Conservation (phyloP, 2,888 invertebrate species). For the Polymixis flavicincta region DNA sequence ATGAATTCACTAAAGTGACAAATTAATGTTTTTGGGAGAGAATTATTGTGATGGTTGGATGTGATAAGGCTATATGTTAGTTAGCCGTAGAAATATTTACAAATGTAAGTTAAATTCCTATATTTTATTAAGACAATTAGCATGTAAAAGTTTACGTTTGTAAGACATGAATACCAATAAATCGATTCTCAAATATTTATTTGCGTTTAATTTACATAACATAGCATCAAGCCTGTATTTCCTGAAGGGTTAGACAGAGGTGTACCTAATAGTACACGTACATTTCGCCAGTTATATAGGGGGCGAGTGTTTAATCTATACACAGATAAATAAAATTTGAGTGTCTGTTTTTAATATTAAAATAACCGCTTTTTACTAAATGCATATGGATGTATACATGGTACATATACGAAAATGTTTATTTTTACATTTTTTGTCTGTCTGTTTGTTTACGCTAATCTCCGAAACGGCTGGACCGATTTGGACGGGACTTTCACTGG, state of each 20-base stretch:
- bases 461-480: too few relatives aligned
- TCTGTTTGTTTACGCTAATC: too few relatives aligned
- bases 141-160: slow-evolving; percentile 79
- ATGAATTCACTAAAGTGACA: slow-evolving; percentile 59
- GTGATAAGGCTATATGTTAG: slow-evolving; percentile 82
- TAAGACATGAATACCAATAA: slow-evolving; percentile 84
- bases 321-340: too few relatives aligned
- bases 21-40: slow-evolving; percentile 68
- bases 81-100: slow-evolving; percentile 75
- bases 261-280: background rate
- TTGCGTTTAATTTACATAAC: background rate
- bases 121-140: slow-evolving; percentile 85
- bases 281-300: background rate
- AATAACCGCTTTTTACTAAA: too few relatives aligned
- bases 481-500: too few relatives aligned
- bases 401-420: too few relatives aligned
- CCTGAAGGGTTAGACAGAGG: too few relatives aligned
- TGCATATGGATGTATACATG: too few relatives aligned
- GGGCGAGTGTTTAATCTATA: too few relatives aligned
- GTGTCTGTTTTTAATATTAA: too few relatives aligned
- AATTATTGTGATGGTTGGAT: slow-evolving; percentile 84
- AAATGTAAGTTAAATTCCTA: slow-evolving; percentile 85
- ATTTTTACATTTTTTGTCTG: too few relatives aligned
- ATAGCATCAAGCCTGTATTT: background rate
- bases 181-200: slow-evolving; percentile 66